Evolutionary conservation across 1,140 invertebrate species (phyloP), one percentile per base, ranked within the genome.

Genomic region (Caenorhabditis remanei): DNA sequence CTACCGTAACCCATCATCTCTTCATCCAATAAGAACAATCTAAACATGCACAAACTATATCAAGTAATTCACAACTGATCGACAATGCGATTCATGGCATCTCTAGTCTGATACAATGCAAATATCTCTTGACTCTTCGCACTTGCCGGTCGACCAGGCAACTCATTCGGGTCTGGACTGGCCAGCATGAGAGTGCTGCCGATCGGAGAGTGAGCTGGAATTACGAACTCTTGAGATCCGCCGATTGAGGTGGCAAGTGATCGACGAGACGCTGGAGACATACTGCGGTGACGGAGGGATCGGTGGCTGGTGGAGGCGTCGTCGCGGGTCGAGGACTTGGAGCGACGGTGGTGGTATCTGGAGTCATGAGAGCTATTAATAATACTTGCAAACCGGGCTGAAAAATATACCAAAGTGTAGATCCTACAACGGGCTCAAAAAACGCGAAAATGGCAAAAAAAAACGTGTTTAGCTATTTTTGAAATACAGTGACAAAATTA

Each of bases 31-130:
- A 32, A 32, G 32, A 32, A 32, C 32, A 58, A 21, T n/a, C 56
- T 58, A 50, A 79, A 41, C 71, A 79, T 79, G 71, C 71, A 79
- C 71, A 48, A 85, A 43, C 84, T 32, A 58, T 46, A 41, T 63
- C n/a, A n/a, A 41, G 16, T 9, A 58, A 84, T 56, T 85, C 85
- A 85, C 67, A 85, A 85, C 85, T 85, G 85, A 67, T 65, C 50
- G 6, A 85, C 58, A 53, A 85, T 85, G 50, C 67, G 63, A 46
- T 85, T 67, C 40, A 48, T 71, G 21, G 85, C 85, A 67, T 85
- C 85, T 67, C 85, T 58, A 41, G 85, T 85, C 53, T 85, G 63
- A 67, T 85, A 85, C 48, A 85, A 53, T 40, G 63, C 63, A 58
- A 63, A 61, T 11, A 67, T 75, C 46, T 85, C 85, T 40, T 71